These are phyloP conservation scores for Rhizoglyphus robini DNA, from an alignment of 1,140 invertebrate genomes.

Conservation along the genomic window DNA sequence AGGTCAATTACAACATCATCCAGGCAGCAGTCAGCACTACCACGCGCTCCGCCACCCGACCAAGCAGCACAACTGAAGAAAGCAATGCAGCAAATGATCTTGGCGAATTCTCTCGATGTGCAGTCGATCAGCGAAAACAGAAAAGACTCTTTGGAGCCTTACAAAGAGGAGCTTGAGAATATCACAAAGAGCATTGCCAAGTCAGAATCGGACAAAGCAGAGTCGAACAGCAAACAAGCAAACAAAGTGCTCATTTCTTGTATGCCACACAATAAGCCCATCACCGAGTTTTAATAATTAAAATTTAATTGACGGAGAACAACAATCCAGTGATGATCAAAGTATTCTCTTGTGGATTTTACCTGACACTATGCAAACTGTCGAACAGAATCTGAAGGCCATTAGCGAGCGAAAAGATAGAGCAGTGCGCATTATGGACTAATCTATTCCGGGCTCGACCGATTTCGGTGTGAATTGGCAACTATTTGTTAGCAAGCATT, in stretches of 20 bases:
- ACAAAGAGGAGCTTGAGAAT: neutral
- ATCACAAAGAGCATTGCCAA: neutral
- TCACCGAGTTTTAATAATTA: neutral
- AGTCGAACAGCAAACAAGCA: neutral
- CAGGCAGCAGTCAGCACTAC: neutral
- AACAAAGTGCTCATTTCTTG: no score
- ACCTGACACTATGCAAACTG: neutral
- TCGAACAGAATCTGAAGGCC: neutral
- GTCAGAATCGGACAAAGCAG: neutral
- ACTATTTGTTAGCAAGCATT: neutral
- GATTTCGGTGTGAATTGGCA: neutral
- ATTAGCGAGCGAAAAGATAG: neutral
- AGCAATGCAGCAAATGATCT: neutral
- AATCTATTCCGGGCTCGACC: neutral
- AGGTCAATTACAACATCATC: constrained; percentile 37
- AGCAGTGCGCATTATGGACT: neutral
- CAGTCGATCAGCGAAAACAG: neutral
- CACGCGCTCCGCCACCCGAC: no score
- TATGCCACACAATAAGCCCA: neutral
- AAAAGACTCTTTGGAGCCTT: neutral
- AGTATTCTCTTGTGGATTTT: neutral
- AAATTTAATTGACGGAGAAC: neutral
- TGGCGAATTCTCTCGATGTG: neutral
- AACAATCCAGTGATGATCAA: neutral
- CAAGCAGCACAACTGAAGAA: neutral